Evolutionary conservation across 92 coral and sea anemone species (phyloP), one percentile per base, ranked within the genome.

Genomic region (Umimayanthus kanabou): DNA sequence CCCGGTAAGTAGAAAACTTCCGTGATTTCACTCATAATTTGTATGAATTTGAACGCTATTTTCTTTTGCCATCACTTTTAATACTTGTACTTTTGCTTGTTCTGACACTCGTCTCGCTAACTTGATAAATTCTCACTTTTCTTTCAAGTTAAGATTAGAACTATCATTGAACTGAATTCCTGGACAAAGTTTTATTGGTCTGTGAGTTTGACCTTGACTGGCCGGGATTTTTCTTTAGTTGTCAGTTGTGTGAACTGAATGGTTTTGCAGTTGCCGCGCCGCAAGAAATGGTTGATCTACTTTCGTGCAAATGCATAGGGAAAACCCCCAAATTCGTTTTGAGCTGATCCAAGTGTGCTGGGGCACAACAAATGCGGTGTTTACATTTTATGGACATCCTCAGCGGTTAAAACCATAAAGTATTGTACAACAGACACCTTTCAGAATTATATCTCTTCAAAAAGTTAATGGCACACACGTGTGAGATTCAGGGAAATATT

Each of bases 1-100:
- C 99, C 99, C 90, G 98, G 99, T 97, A 87, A 65, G 93, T 85
- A 25, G 58, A 39, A 39, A 29, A 22, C 33, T 13, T 85, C 25
- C 67, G 78, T 83, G 78, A 70, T 30, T 75, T 75, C 50, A 22
- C 11, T 0, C 9, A 73, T 37, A 15, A 33, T 5, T 73, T 73
- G 42, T 75, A 0, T 7, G 4, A 39, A 50, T 39, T 18, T 40
- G 79, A 73, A n/a, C 13, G n/a, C 26, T 39, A 37, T 75, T 39
- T 39, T 43, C 28, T 39, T 39, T 53, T 53, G 58, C 58, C 58
- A 7, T 53, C 58, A 13, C 58, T 53, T 47, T 47, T 47, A 11
- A 8, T 47, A 4, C 11, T 14, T 53, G 58, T 53, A 18, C 28
- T 43, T 75, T 75, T 75, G 79, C 69, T 61, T 53, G 58, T 61